Percentiles rank a stretch among this genome's conserved stretches.
These are phyloP conservation scores for Hyposoter dolosus DNA, from an alignment of 2,888 invertebrate species.

Conservation along the genomic window DNA sequence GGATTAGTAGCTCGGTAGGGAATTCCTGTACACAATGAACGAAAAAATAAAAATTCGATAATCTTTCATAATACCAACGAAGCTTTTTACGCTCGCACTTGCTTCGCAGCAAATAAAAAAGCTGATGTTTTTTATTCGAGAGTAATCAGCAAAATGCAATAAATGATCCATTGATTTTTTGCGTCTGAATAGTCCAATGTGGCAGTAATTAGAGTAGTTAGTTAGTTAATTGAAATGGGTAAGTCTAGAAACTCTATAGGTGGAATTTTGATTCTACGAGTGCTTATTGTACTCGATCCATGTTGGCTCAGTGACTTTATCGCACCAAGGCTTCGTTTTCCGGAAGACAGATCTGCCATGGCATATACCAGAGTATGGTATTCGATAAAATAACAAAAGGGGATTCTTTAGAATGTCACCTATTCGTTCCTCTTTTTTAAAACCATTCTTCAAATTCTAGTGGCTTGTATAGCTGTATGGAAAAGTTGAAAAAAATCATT, in stretches of 20 bases:
- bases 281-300: conserved; percentile 11
- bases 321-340: neutral
- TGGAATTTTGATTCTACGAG: conserved; percentile 15
- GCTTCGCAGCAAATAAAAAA: neutral
- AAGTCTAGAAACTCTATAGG: neutral
- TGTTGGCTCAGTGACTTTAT: conserved; percentile 25
- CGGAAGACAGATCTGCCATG: conserved; percentile 2
- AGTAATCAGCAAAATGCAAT: neutral
- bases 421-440: neutral
- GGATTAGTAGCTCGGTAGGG: conserved; percentile 14
- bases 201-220: neutral
- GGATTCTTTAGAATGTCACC: conserved; percentile 20
- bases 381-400: conserved; percentile 40
- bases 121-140: neutral
- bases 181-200: neutral
- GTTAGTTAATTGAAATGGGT: conserved; percentile 1
- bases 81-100: neutral
- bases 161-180: neutral
- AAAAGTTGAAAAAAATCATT: conserved; percentile 3
- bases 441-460: conserved; percentile 12
- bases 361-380: conserved; percentile 4
- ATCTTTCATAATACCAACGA: neutral
- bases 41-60: neutral
- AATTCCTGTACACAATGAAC: neutral
- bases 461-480: neutral